Conservation (phyloP, 2,888 invertebrate genomes). For the Digitonthophagus gazella region DNA sequence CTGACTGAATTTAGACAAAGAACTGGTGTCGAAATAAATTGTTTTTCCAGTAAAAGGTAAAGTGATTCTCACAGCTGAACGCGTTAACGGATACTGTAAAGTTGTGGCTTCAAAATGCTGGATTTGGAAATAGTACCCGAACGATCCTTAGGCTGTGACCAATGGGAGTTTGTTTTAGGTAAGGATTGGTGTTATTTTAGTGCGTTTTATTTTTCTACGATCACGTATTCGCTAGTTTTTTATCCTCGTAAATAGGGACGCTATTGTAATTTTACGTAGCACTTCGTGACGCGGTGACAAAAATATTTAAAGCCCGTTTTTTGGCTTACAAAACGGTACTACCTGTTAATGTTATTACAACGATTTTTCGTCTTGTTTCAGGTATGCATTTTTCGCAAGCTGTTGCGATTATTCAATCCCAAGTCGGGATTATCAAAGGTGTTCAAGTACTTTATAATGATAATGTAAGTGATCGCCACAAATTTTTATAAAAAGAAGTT, state of each 20-base stretch:
- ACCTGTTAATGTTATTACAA: slow-evolving; percentile 14
- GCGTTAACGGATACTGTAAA: slow-evolving; percentile 22
- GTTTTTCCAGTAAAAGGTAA: slow-evolving; percentile 31
- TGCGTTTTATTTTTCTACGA: slow-evolving; percentile 26
- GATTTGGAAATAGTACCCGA: slow-evolving; percentile 96
- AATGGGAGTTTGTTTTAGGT: slow-evolving; percentile 98
- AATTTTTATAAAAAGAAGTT: slow-evolving; percentile 43
- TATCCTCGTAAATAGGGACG: no score
- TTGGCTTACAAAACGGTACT: slow-evolving; percentile 6
- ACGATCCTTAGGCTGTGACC: slow-evolving; percentile 91
- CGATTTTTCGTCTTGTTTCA: slow-evolving; percentile 52
- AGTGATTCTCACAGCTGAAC: slow-evolving; percentile 33
- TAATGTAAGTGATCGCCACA: slow-evolving; percentile 61
- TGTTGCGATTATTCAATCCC: slow-evolving; percentile 93
- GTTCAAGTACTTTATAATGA: slow-evolving; percentile 97
- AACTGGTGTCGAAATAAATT: slow-evolving; percentile 38
- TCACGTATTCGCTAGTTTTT: slow-evolving; percentile 16
- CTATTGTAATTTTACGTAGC: no score
- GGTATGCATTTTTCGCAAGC: slow-evolving; percentile 99
- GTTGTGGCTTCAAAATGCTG: slow-evolving; percentile 67
- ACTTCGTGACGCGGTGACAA: no score
- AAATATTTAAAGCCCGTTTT: background rate
- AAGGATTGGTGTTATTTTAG: slow-evolving; percentile 50
- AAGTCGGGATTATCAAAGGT: slow-evolving; percentile 91
- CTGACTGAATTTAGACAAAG: slow-evolving; percentile 45